Evolutionary conservation across 2,113 vertebrate species (phyloP).

Genomic region (Acrocephalus kingi): DNA sequence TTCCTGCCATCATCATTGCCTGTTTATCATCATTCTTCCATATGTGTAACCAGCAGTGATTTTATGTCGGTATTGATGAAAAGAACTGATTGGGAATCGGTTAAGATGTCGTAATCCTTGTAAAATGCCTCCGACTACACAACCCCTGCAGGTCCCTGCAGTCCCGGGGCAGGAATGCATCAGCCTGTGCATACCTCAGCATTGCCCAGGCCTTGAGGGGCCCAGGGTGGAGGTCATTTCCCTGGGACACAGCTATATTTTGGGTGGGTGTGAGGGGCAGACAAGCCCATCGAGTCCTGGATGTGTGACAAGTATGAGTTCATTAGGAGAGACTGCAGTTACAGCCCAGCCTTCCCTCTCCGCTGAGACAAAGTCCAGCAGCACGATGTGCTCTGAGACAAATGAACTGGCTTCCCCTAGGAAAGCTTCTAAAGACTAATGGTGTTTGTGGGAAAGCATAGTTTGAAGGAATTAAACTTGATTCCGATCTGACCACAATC

Average conservation of each 20-base stretch:
- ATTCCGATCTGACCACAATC: neutral
- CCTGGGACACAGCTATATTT: neutral
- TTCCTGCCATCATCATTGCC: neutral
- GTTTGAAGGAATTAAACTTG: neutral
- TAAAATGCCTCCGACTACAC: neutral
- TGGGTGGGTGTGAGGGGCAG: neutral
- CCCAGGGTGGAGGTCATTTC: neutral
- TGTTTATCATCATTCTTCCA: neutral
- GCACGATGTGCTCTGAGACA: neutral
- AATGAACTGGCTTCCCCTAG: neutral
- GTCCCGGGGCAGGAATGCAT: neutral
- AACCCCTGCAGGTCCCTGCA: accelerated
- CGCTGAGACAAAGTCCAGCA: neutral
- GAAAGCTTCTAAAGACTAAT: neutral
- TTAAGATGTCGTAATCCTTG: neutral
- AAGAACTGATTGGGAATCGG: neutral
- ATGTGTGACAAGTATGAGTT: slow-evolving; percentile 34
- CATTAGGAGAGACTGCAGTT: neutral
- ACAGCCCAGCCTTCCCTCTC: slow-evolving; percentile 10
- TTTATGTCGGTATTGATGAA: neutral
- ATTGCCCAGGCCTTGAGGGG: neutral
- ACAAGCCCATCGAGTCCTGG: slow-evolving; percentile 1
- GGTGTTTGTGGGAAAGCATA: neutral
- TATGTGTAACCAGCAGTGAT: neutral
- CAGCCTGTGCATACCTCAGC: neutral